Percentiles rank a stretch among this genome's conserved stretches.
phyloP scores from a whole-genome alignment of 2,797 vertebrate genomes.

The Adrianichthys oophorus region DNA sequence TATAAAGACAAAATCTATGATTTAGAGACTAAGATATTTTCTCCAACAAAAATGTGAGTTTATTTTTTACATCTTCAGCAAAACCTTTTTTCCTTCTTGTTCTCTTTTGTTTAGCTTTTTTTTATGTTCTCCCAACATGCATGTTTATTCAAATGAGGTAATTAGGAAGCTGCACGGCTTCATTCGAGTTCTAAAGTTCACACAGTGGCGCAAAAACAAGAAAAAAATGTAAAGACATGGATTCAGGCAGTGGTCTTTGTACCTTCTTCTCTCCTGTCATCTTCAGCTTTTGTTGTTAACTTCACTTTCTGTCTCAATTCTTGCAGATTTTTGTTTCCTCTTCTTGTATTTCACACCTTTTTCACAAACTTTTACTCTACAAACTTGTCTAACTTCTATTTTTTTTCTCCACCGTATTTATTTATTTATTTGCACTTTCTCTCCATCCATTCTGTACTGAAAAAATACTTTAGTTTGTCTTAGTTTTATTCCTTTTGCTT shows the following conservation, averaged over 20 bases:
- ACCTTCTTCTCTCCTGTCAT: conserved; percentile 18
- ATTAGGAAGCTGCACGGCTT: conserved; percentile 65
- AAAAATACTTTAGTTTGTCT: too few species aligned
- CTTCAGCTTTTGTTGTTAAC: conserved; percentile 21
- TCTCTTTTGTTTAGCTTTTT: conserved; percentile 13
- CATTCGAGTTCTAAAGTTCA: conserved; percentile 39
- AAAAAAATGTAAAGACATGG: conserved; percentile 21
- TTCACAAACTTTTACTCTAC: not conserved
- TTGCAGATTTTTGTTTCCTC: conserved; percentile 25
- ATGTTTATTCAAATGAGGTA: conserved; percentile 74
- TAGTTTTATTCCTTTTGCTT: too few species aligned
- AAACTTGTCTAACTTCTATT: conserved; percentile 11
- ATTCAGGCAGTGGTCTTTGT: conserved; percentile 30
- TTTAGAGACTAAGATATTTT: too few species aligned
- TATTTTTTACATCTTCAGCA: not conserved
- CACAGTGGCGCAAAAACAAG: conserved; percentile 25
- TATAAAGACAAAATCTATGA: conserved; percentile 1
- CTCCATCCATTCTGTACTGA: too few species aligned
- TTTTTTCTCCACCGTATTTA: not conserved
- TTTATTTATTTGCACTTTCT: too few species aligned
- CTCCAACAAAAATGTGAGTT: too few species aligned
- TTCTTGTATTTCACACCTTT: conserved; percentile 11
- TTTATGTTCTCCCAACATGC: conserved; percentile 40
- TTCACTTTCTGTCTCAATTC: conserved; percentile 20
- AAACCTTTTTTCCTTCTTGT: not conserved